Percentiles rank a stretch among this genome's conserved stretches.
Evolutionary conservation across 2,888 invertebrate species (phyloP).

Genomic region (Hydrotaea cyrtoneurina): DNA sequence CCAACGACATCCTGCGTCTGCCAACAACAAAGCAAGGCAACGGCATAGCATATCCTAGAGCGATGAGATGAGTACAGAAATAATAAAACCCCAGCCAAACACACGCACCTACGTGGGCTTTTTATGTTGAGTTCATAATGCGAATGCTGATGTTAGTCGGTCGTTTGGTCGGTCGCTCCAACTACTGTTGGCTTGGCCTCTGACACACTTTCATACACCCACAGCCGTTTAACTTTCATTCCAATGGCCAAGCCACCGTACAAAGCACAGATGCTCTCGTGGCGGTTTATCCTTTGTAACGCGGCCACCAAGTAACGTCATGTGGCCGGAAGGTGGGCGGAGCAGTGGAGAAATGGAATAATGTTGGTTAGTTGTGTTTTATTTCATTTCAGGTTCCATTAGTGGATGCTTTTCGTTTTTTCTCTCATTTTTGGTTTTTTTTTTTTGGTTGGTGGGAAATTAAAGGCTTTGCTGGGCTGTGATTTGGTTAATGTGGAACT

Average conservation of each 20-base stretch:
- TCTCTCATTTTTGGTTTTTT: too few species aligned
- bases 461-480: conserved; percentile 9
- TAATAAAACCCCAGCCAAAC: conserved; percentile 17
- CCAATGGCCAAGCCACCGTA: background rate
- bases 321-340: background rate
- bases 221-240: conserved; percentile 7
- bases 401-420: background rate
- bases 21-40: background rate
- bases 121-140: background rate
- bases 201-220: background rate
- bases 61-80: conserved; percentile 12
- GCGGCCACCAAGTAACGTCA: background rate
- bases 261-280: background rate
- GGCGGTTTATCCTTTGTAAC: too few species aligned
- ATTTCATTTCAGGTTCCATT: background rate
- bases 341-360: too few species aligned
- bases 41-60: conserved; percentile 1
- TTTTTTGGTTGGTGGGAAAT: background rate
- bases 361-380: background rate
- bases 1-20: background rate
- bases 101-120: background rate
- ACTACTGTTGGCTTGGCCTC: background rate
- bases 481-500: background rate
- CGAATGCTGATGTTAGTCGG: background rate
- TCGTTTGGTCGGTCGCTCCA: background rate